phyloP scores from a whole-genome alignment of 2,797 vertebrate genomes.

The Sebastes melanostomus region DNA sequence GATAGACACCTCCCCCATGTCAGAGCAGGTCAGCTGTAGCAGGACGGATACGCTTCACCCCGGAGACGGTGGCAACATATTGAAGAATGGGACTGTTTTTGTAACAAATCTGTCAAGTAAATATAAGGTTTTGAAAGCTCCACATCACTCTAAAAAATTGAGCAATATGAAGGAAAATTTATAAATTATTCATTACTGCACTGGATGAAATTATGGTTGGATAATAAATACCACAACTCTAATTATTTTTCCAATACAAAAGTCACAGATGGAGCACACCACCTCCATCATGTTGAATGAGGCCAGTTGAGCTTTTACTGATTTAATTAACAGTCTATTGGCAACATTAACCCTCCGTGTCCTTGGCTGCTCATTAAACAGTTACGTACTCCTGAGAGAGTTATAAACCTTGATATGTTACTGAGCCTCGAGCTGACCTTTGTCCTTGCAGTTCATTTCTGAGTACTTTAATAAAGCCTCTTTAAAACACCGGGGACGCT shows the following conservation, averaged over 20 bases:
- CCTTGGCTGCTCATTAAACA: constrained; percentile 28
- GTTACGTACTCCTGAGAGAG: background rate
- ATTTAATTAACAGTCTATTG: constrained; percentile 40
- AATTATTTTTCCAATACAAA: constrained; percentile 13
- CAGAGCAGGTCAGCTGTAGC: constrained; percentile 61
- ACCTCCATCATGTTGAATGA: constrained; percentile 21
- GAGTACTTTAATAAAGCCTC: background rate
- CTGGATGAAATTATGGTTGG: background rate
- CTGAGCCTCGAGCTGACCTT: background rate
- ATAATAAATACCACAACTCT: constrained; percentile 15
- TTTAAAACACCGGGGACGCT: background rate
- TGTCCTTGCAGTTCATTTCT: background rate
- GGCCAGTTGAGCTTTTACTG: constrained; percentile 17
- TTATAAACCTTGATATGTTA: background rate
- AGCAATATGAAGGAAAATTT: background rate
- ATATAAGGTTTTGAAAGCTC: background rate
- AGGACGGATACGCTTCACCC: constrained; percentile 50
- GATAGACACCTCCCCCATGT: constrained; percentile 57
- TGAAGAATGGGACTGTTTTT: background rate
- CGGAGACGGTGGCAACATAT: constrained; percentile 1
- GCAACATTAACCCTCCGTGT: constrained; percentile 23
- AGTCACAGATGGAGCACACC: constrained; percentile 18
- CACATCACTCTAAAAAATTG: background rate
- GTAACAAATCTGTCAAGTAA: background rate
- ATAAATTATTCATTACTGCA: background rate